Evolutionary conservation across 1,140 invertebrate species (phyloP), one percentile per base, ranked within the genome.

Genomic region (Drosophila triauraria): DNA sequence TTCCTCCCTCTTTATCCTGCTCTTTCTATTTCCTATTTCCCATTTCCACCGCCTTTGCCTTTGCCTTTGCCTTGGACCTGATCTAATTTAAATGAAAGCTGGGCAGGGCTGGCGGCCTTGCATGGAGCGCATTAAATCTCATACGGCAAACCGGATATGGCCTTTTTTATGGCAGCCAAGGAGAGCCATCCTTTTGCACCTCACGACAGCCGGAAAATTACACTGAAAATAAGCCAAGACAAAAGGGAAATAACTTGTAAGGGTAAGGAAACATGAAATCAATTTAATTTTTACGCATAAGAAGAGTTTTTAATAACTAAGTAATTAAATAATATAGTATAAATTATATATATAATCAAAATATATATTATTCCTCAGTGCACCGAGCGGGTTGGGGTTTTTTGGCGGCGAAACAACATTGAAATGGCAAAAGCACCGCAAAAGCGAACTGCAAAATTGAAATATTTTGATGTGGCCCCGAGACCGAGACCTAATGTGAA

Each of bases 371-470:
- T 40, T 12, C 43, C 40, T 12, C 5, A 35, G 47, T 43, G 38
- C 15, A 40, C 2, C 15, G 20, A 23, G 15, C 2, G 7, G 53
- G 1, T 7, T 4, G 17, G 5, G 13, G 30, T 1, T 46, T 44
- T 13, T 35, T 8, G 32, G n/a, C 2, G 58, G 58, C 67, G 54
- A 74, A 80, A 80, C 61, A 75, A 64, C 72, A 84, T 78, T 81
- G 82, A 81, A 85, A 85, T 85, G 76, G 67, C 80, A 87, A 86
- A 87, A 69, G 61, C 53, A 71, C 80, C 68, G 77, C 80, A 87
- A 88, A 70, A 75, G 84, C 80, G 69, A 88, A 80, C 84, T 87
- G 80, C 77, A 80, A 88, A 87, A 87, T 87, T 87, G 84, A 87
- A 87, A 87, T 87, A 87, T 84, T 87, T 87, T 88, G 77, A 88